A percentile compares a stretch with the other conserved stretches of the same genome.
phyloP scores from a whole-genome alignment of 2,888 invertebrate genomes.

The Hermodice carunculata region DNA sequence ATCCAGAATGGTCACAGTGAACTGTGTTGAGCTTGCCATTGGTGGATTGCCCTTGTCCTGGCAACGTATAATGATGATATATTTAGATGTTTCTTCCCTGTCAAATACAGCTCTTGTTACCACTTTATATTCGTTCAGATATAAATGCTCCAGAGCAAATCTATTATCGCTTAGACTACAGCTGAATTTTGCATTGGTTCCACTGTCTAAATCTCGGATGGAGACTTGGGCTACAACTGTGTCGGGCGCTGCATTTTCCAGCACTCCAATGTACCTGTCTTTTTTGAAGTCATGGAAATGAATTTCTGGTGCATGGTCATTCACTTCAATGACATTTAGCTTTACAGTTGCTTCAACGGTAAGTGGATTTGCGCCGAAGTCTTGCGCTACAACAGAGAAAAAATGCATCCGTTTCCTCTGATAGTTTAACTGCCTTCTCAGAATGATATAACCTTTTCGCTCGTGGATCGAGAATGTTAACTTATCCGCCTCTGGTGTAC shows the following conservation, averaged over 20 bases:
- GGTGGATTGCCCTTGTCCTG: too few relatives aligned
- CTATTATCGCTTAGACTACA: too few relatives aligned
- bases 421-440: constrained; percentile 26
- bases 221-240: too few relatives aligned
- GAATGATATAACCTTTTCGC: constrained; percentile 28
- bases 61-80: too few relatives aligned
- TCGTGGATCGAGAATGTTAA: constrained; percentile 27
- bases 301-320: constrained; percentile 37
- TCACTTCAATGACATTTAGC: constrained; percentile 33
- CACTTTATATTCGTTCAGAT: too few relatives aligned
- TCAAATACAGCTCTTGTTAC: too few relatives aligned
- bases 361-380: constrained; percentile 19
- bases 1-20: too few relatives aligned
- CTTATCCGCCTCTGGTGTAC: constrained; percentile 3
- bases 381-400: constrained; percentile 26
- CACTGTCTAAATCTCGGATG: too few relatives aligned
- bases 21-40: too few relatives aligned
- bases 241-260: constrained; percentile 23
- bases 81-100: too few relatives aligned
- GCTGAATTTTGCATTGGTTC: too few relatives aligned
- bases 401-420: constrained; percentile 16
- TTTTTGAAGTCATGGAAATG: constrained; percentile 24
- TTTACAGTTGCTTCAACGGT: constrained; percentile 24
- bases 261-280: constrained; percentile 25
- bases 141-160: too few relatives aligned